Conservation (phyloP, 2,888 invertebrate genomes). For the Sialis fuliginosa region DNA sequence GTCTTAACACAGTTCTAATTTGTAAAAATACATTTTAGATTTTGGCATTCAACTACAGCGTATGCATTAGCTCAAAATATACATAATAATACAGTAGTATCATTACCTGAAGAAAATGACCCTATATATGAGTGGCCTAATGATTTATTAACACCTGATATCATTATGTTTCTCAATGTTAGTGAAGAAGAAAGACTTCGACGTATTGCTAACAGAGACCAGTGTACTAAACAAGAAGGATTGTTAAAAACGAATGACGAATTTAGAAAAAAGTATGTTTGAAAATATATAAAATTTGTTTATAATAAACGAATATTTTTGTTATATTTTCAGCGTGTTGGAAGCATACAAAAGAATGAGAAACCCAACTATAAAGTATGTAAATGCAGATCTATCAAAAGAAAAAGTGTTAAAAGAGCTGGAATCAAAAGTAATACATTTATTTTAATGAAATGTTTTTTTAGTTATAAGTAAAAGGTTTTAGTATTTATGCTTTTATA, state of each 20-base stretch:
- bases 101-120: slow-evolving; percentile 18
- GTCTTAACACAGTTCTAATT: not conserved
- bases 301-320: not conserved
- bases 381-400: slow-evolving; percentile 7
- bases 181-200: slow-evolving; percentile 21
- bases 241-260: slow-evolving; percentile 14
- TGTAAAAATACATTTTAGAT: slow-evolving; percentile 15
- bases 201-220: slow-evolving; percentile 17
- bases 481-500: no score
- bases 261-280: slow-evolving; percentile 21
- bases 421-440: slow-evolving; percentile 5
- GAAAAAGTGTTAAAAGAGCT: slow-evolving; percentile 2
- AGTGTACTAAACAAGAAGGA: slow-evolving; percentile 18
- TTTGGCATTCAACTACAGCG: slow-evolving; percentile 29
- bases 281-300: slow-evolving; percentile 1
- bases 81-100: slow-evolving; percentile 11
- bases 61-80: slow-evolving; percentile 23
- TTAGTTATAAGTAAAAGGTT: no score
- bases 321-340: slow-evolving; percentile 8
- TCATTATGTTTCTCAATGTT: slow-evolving; percentile 24
- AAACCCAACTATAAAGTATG: slow-evolving; percentile 7
- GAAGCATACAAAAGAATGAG: slow-evolving; percentile 9
- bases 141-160: slow-evolving; percentile 26
- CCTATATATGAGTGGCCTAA: slow-evolving; percentile 24
- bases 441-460: not conserved